These are phyloP conservation scores for Syrphus vitripennis DNA, from an alignment of 2,888 invertebrate species.

Conservation along the genomic window DNA sequence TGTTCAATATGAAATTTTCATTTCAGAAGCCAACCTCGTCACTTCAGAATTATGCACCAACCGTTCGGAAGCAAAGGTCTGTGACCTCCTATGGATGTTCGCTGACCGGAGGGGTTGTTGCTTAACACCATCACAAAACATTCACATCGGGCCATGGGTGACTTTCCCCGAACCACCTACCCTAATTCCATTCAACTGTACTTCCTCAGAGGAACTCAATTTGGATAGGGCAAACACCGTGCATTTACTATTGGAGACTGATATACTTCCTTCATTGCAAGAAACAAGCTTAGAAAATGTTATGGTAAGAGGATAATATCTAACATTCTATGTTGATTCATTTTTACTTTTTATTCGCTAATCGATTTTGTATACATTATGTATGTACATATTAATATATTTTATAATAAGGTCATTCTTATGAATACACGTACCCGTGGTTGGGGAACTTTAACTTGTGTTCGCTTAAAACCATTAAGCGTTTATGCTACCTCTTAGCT, in stretches of 20 bases:
- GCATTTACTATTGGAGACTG: slow-evolving; percentile 79
- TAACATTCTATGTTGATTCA: not conserved
- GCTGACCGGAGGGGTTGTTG: slow-evolving; percentile 79
- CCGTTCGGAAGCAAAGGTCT: slow-evolving; percentile 78
- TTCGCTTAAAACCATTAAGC: not conserved
- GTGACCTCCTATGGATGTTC: slow-evolving; percentile 80
- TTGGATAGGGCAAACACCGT: slow-evolving; percentile 73
- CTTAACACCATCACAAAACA: slow-evolving; percentile 80
- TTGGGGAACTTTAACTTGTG: not conserved
- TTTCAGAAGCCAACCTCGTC: slow-evolving; percentile 76
- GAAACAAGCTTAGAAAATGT: slow-evolving; percentile 70
- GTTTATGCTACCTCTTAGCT: not conserved
- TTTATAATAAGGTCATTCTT: slow-evolving; percentile 54
- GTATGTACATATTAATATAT: not conserved
- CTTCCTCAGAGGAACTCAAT: slow-evolving; percentile 67
- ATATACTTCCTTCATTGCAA: slow-evolving; percentile 74
- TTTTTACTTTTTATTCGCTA: slow-evolving; percentile 8
- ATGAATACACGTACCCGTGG: not conserved
- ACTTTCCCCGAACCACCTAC: slow-evolving; percentile 81
- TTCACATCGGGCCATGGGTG: slow-evolving; percentile 82
- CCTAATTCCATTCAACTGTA: slow-evolving; percentile 79
- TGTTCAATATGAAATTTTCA: not conserved
- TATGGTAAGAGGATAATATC: slow-evolving; percentile 73
- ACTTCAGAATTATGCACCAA: slow-evolving; percentile 80
- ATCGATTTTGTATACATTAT: slow-evolving; percentile 62